phyloP scores from a whole-genome alignment of 2,113 vertebrate genomes.

The Typhlomys cinereus region DNA sequence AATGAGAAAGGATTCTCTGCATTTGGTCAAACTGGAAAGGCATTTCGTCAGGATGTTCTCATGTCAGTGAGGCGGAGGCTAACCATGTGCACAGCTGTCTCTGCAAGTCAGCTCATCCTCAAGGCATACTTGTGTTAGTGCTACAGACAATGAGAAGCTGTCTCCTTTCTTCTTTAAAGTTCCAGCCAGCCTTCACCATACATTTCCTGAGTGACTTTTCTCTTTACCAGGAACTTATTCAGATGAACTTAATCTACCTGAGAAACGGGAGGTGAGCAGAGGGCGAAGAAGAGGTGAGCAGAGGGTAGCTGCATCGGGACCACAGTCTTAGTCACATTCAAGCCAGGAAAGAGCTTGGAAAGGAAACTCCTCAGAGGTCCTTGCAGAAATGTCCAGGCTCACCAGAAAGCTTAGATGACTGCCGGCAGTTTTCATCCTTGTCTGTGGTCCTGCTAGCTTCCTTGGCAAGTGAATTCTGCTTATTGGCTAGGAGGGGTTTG shows the following conservation, averaged over 20 bases:
- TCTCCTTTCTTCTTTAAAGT: background rate
- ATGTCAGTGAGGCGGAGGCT: background rate
- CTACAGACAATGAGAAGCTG: background rate
- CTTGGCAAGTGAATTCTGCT: background rate
- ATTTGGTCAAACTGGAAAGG: no score
- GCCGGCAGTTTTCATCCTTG: background rate
- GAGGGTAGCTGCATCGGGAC: background rate
- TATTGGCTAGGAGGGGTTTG: background rate
- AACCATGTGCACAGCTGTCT: background rate
- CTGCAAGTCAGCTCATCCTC: background rate
- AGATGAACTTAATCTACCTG: background rate
- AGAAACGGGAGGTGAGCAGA: background rate
- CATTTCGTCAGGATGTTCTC: background rate
- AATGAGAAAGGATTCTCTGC: background rate
- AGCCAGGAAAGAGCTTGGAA: background rate
- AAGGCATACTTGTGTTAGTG: background rate
- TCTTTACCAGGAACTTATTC: background rate
- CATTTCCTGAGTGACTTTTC: background rate
- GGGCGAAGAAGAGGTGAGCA: no score
- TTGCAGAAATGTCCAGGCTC: background rate
- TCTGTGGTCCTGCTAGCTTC: background rate
- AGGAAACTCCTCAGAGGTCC: background rate
- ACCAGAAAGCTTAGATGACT: background rate
- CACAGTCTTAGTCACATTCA: background rate
- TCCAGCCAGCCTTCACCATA: background rate